These are phyloP conservation scores for Clistopyga incitator DNA, from an alignment of 2,888 invertebrate species.

Conservation along the genomic window DNA sequence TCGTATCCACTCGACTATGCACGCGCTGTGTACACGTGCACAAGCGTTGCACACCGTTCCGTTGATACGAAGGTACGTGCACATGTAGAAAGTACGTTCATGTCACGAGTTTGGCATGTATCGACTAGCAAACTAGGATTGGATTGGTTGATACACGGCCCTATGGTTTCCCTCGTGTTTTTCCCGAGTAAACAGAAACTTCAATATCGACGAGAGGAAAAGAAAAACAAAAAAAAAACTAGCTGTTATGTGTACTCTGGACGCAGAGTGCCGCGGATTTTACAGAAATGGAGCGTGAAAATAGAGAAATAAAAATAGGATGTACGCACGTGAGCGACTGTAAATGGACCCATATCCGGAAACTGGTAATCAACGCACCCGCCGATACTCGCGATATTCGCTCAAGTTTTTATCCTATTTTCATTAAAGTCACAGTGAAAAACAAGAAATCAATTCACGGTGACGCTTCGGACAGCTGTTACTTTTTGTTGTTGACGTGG, in stretches of 20 bases:
- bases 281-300: slow-evolving; percentile 2
- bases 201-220: slow-evolving; percentile 37
- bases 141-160: slow-evolving; percentile 11
- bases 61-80: background rate
- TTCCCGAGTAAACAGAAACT: slow-evolving; percentile 44
- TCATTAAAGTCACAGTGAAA: background rate
- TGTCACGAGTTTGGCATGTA: background rate
- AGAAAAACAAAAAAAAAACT: slow-evolving; percentile 41
- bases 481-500: background rate
- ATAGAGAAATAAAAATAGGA: slow-evolving; percentile 16
- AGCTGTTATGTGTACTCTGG: slow-evolving; percentile 14
- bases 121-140: background rate
- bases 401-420: background rate
- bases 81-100: background rate
- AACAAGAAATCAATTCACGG: background rate
- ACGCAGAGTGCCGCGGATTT: slow-evolving; percentile 2
- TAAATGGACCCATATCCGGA: background rate
- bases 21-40: slow-evolving; percentile 1
- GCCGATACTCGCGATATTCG: background rate
- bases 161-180: slow-evolving; percentile 39
- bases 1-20: slow-evolving; percentile 22
- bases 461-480: background rate
- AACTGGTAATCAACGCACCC: background rate
- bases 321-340: background rate
- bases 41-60: slow-evolving; percentile 1